These are phyloP conservation scores for Troides helena DNA, from an alignment of 2,888 invertebrate genomes.

Conservation along the genomic window DNA sequence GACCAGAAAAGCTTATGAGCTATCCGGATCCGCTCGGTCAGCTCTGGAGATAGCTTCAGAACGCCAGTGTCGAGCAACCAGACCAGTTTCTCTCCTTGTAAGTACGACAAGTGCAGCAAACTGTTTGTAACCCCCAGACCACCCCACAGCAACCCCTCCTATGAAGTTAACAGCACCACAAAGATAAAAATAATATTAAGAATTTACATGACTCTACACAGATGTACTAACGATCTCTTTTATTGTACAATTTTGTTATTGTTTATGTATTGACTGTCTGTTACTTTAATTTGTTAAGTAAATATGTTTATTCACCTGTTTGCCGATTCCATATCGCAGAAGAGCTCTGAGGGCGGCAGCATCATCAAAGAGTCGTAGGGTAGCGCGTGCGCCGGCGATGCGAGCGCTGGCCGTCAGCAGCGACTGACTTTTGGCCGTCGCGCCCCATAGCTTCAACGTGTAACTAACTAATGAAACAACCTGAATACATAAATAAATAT, in stretches of 20 bases:
- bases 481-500: slow-evolving; percentile 50
- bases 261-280: too few species aligned
- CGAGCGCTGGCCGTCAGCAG: slow-evolving; percentile 83
- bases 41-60: slow-evolving; percentile 75
- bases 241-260: too few species aligned
- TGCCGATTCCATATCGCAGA: slow-evolving; percentile 86
- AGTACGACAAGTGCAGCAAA: slow-evolving; percentile 86
- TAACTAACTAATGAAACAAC: slow-evolving; percentile 88
- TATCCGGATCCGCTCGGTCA: slow-evolving; percentile 82
- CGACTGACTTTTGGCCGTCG: slow-evolving; percentile 76
- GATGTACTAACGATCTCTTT: too few species aligned
- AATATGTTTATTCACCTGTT: slow-evolving; percentile 46
- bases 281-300: too few species aligned
- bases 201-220: too few species aligned
- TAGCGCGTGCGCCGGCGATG: slow-evolving; percentile 86
- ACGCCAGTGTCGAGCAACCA: slow-evolving; percentile 89
- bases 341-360: slow-evolving; percentile 86
- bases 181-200: too few species aligned
- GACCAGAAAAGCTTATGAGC: slow-evolving; percentile 89
- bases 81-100: slow-evolving; percentile 90
- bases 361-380: slow-evolving; percentile 90
- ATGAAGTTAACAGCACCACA: slow-evolving; percentile 7
- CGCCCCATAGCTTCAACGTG: slow-evolving; percentile 85
- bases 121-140: slow-evolving; percentile 85
- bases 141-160: slow-evolving; percentile 70